A percentile compares a stretch with the other conserved stretches of the same genome.
Evolutionary conservation across 2,888 invertebrate genomes (phyloP).

Genomic region (Allacma fusca): DNA sequence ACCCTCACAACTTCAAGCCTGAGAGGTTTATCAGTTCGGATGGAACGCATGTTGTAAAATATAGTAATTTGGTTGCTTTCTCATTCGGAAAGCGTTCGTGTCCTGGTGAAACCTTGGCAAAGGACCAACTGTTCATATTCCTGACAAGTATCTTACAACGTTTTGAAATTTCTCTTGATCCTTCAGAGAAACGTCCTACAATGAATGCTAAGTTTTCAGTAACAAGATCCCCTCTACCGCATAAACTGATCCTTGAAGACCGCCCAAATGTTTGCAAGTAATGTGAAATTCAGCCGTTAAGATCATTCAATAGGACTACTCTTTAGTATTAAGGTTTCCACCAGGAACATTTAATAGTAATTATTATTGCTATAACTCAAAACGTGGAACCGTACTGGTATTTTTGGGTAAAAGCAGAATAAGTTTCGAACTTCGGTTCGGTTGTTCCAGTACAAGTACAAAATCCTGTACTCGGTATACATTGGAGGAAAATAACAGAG

Average conservation of each 20-base stretch:
- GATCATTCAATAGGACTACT: too few relatives aligned
- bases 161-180: background rate
- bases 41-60: background rate
- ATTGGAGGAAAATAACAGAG: too few relatives aligned
- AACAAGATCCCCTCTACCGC: constrained; percentile 9
- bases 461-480: too few relatives aligned
- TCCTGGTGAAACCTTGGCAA: constrained; percentile 33
- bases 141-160: constrained; percentile 24
- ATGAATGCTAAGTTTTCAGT: background rate
- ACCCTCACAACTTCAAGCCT: constrained; percentile 30
- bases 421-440: too few relatives aligned
- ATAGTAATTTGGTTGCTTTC: constrained; percentile 26
- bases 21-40: constrained; percentile 33
- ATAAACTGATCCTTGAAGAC: constrained; percentile 27
- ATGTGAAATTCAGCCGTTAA: too few relatives aligned
- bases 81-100: constrained; percentile 30
- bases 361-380: too few relatives aligned
- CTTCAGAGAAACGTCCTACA: background rate
- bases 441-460: too few relatives aligned
- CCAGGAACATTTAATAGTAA: too few relatives aligned
- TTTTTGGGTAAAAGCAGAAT: too few relatives aligned
- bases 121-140: constrained; percentile 27
- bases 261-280: too few relatives aligned
- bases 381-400: too few relatives aligned
- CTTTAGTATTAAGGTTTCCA: too few relatives aligned